These are phyloP conservation scores for Eupithecia subumbrata DNA, from an alignment of 2,888 invertebrate genomes.

Conservation along the genomic window DNA sequence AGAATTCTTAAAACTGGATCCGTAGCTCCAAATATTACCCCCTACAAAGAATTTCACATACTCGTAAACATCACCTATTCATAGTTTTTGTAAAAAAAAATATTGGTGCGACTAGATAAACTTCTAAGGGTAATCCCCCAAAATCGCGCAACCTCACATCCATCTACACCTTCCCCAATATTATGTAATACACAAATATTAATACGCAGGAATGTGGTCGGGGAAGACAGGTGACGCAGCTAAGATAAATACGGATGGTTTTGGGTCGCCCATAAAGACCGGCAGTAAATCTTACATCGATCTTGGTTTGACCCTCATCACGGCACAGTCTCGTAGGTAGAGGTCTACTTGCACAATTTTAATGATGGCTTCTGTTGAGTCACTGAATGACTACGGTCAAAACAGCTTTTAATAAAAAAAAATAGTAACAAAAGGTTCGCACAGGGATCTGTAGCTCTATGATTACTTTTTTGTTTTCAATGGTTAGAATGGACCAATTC, in stretches of 20 bases:
- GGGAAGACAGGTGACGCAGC: slow-evolving; percentile 54
- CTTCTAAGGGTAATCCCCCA: background rate
- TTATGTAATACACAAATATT: slow-evolving; percentile 7
- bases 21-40: background rate
- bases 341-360: slow-evolving; percentile 6
- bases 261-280: slow-evolving; percentile 47
- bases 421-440: background rate
- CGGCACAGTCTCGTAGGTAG: slow-evolving; percentile 14
- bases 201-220: slow-evolving; percentile 22
- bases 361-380: background rate
- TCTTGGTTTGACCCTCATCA: slow-evolving; percentile 55
- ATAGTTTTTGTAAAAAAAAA: no score
- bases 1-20: no score
- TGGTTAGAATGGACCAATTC: background rate
- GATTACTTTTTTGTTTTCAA: background rate
- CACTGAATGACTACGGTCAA: background rate
- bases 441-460: background rate
- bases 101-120: background rate
- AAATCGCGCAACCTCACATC: background rate
- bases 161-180: background rate
- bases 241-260: slow-evolving; percentile 51
- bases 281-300: slow-evolving; percentile 57
- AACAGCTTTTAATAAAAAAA: background rate
- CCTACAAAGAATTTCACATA: background rate
- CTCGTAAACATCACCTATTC: background rate